Conservation (phyloP, 2,888 invertebrate species). For the Sabatieria punctata region DNA sequence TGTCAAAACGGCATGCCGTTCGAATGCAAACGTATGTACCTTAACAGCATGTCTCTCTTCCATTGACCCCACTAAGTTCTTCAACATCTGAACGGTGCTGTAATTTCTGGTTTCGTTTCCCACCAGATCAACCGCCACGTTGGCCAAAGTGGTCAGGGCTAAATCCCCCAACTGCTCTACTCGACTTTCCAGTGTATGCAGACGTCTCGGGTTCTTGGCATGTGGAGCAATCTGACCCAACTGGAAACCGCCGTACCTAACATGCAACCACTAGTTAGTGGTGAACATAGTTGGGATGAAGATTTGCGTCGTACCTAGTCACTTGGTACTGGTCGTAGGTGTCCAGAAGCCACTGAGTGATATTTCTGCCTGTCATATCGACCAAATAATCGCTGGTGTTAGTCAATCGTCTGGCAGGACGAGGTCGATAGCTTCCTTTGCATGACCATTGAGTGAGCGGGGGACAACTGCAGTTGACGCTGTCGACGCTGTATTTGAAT, state of each 20-base stretch:
- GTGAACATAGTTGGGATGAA: no score
- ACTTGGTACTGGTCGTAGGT: constrained; percentile 24
- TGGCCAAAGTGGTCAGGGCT: no score
- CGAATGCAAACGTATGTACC: no score
- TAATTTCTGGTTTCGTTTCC: no score
- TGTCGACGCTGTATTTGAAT: no score
- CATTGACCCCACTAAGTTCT: no score
- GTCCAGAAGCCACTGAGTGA: constrained; percentile 9
- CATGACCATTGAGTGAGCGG: no score
- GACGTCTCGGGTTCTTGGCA: constrained; percentile 15
- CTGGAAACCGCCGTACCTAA: constrained; percentile 31
- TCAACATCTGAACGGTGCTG: no score
- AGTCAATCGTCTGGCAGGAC: constrained; percentile 24
- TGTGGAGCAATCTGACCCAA: constrained; percentile 25
- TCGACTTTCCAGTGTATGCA: constrained; percentile 16
- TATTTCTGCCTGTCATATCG: constrained; percentile 34
- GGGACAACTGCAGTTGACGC: no score
- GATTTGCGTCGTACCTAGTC: constrained; percentile 24
- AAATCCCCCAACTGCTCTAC: constrained; percentile 18
- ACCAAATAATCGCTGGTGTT: constrained; percentile 36
- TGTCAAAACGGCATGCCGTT: no score
- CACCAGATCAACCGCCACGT: no score
- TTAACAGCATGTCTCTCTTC: no score
- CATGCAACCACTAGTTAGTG: neutral
- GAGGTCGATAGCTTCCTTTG: constrained; percentile 33